These are phyloP conservation scores for Heliothis peltigera DNA, from an alignment of 2,888 invertebrate genomes.

Conservation along the genomic window DNA sequence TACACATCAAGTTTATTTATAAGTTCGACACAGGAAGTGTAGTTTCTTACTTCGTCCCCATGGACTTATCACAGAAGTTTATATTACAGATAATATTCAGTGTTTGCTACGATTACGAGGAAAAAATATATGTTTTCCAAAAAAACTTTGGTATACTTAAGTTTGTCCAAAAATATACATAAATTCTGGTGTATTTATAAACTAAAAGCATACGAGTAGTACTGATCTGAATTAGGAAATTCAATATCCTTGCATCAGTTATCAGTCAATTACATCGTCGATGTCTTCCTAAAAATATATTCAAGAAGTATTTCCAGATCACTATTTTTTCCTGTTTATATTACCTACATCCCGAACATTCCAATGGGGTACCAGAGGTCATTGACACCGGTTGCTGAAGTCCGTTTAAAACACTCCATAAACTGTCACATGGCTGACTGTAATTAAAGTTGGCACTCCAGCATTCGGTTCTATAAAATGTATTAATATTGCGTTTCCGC, in stretches of 20 bases:
- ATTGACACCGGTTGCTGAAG: conserved; percentile 13
- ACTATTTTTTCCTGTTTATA: conserved; percentile 10
- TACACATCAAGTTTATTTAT: conserved; percentile 14
- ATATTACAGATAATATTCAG: conserved; percentile 26
- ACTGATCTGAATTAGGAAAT: too few species aligned
- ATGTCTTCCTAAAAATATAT: background rate
- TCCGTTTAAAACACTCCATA: conserved; percentile 7
- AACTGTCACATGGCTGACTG: conserved; percentile 25
- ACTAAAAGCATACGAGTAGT: too few species aligned
- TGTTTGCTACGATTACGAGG: too few species aligned
- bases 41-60: conserved; percentile 25
- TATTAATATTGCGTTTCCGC: conserved; percentile 26
- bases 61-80: conserved; percentile 21
- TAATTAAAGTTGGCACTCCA: conserved; percentile 36
- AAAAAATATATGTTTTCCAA: too few species aligned
- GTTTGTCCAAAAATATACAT: too few species aligned
- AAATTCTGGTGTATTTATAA: too few species aligned
- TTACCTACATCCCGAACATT: conserved; percentile 7
- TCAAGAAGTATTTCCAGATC: background rate
- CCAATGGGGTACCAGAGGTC: conserved; percentile 15
- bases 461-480: conserved; percentile 2
- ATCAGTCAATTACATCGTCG: background rate
- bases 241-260: background rate
- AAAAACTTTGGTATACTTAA: too few species aligned
- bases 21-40: conserved; percentile 25